A percentile compares a stretch with the other conserved stretches of the same genome.
Conservation (phyloP, 2,797 vertebrate species). For the Coregonus suidteri region DNA sequence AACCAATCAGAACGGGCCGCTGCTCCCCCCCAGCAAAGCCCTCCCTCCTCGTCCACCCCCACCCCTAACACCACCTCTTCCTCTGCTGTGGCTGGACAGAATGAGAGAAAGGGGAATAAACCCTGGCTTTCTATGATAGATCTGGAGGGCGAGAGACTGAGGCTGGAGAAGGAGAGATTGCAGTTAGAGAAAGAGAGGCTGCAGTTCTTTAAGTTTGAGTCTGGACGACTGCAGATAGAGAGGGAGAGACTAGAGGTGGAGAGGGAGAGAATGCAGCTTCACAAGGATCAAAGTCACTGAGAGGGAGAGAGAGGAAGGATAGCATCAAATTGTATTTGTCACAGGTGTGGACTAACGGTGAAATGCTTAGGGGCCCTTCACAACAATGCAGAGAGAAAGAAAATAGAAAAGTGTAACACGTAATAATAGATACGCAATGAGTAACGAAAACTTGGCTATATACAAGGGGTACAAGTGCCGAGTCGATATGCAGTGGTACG, state of each 20-base stretch:
- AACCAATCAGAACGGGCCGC: slow-evolving; percentile 54
- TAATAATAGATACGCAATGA: no score
- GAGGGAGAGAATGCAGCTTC: slow-evolving; percentile 83
- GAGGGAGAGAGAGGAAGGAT: background rate
- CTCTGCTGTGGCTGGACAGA: slow-evolving; percentile 63
- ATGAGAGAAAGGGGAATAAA: slow-evolving; percentile 78
- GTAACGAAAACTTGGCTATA: no score
- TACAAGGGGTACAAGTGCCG: no score
- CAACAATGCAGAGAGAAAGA: no score
- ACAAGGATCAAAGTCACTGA: slow-evolving; percentile 58
- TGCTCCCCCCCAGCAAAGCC: slow-evolving; percentile 55
- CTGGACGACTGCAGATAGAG: slow-evolving; percentile 90
- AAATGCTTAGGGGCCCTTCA: no score
- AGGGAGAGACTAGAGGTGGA: slow-evolving; percentile 92
- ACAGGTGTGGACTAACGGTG: no score
- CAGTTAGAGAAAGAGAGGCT: slow-evolving; percentile 91
- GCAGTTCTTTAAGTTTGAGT: slow-evolving; percentile 91
- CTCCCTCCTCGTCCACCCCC: slow-evolving; percentile 59
- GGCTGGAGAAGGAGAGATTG: slow-evolving; percentile 89
- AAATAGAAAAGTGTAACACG: no score
- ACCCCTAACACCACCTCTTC: slow-evolving; percentile 60
- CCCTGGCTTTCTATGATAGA: slow-evolving; percentile 76
- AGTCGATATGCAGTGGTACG: no score
- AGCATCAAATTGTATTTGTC: no score
- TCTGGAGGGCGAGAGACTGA: slow-evolving; percentile 87